Conservation (phyloP, 64 coral and sea anemone species). For the Pocillopora verrucosa region DNA sequence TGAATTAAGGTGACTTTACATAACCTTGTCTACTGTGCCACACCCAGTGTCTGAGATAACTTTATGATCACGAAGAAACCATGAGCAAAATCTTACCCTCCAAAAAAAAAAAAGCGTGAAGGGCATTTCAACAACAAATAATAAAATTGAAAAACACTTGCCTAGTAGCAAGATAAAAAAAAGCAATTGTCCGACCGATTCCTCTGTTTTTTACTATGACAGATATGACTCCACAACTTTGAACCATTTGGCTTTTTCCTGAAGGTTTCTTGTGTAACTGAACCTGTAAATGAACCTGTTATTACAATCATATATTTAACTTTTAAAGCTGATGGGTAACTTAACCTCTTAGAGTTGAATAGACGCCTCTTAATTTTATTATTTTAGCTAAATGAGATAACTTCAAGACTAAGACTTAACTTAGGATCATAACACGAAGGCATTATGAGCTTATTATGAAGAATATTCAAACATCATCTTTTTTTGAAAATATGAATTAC, state of each 20-base stretch:
- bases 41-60: background rate
- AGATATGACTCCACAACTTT: background rate
- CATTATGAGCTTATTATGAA: background rate
- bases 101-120: background rate
- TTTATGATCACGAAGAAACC: conserved; percentile 25
- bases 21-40: conserved; percentile 20
- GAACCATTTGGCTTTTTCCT: background rate
- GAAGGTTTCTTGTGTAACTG: conserved; percentile 3
- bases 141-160: background rate
- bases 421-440: no score
- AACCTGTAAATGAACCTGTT: background rate
- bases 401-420: no score
- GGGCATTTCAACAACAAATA: background rate
- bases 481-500: no score
- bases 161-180: background rate
- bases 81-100: background rate
- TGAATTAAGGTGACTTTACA: background rate
- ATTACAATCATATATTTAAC: background rate
- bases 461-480: background rate
- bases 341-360: background rate
- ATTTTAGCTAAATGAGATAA: no score
- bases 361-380: background rate
- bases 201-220: background rate
- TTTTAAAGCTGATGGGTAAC: background rate
- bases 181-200: background rate